Evolutionary conservation across 2,888 invertebrate species (phyloP).

Genomic region (Agrotis puta): DNA sequence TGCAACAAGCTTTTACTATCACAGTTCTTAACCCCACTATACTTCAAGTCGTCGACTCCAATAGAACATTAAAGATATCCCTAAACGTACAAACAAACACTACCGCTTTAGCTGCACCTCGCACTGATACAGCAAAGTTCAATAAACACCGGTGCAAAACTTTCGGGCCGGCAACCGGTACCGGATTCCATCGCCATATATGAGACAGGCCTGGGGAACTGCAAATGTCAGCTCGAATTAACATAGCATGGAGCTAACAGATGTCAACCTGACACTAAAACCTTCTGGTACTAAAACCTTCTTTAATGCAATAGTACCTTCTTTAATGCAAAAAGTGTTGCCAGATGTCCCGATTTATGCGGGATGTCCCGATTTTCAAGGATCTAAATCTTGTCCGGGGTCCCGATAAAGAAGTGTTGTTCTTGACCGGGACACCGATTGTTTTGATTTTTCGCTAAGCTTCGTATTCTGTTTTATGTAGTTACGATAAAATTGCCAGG

Average conservation of each 20-base stretch:
- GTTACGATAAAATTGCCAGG: no score
- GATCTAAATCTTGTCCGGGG: no score
- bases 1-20: no score
- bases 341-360: no score
- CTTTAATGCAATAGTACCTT: neutral
- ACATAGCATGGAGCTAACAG: slow-evolving; percentile 29
- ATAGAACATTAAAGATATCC: slow-evolving; percentile 14
- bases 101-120: slow-evolving; percentile 5
- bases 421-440: no score
- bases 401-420: no score
- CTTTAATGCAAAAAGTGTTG: no score
- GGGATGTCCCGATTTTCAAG: no score
- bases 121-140: slow-evolving; percentile 27
- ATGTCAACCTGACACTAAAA: neutral
- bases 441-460: no score
- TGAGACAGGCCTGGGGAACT: slow-evolving; percentile 4
- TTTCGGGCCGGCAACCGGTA: slow-evolving; percentile 47
- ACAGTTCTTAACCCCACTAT: neutral
- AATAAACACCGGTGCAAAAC: slow-evolving; percentile 39
- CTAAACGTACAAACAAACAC: slow-evolving; percentile 22
- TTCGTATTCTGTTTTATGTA: no score
- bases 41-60: slow-evolving; percentile 7
- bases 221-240: slow-evolving; percentile 61
- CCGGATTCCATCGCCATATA: slow-evolving; percentile 52
- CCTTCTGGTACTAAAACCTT: no score